Evolutionary conservation across 2,888 invertebrate species (phyloP), one percentile per base, ranked within the genome.

Genomic region (Empis stercorea): DNA sequence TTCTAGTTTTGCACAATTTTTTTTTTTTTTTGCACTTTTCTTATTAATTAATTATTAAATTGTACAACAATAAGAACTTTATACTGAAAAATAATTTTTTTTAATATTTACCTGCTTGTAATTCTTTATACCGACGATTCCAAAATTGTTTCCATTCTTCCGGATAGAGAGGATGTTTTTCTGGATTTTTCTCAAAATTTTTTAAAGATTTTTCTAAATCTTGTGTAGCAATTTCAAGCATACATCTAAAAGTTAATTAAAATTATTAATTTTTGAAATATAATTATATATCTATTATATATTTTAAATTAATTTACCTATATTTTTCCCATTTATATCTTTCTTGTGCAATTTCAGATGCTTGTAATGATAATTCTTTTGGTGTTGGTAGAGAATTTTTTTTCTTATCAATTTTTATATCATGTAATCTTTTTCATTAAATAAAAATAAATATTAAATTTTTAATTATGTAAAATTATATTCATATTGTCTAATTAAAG

Each of bases 91-190:
- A 20, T 20, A 20, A 20, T 5, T 27, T 27, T 20, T 20, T 20
- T 27, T 4, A 5, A 46, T 30, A 34, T 57, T 58, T 48, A 71
- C 77, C 72, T n/a, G 74, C 68, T 62, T 85, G 84, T 45, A 87
- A 69, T 65, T 87, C 86, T 62, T 84, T 85, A 62, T 85, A 87
- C 2, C 87, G 78, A 10, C 76, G 73, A 63, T 87, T 87, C 89
- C 89, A 91, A 64, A 88, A 89, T 61, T 80, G 81, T 61, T 88
- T 88, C 91, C 91, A 91, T 62, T 91, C 91, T 42, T 87, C 86
- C 0, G 86, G 84, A 63, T 91, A 91, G 4, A 83, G 75, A 0
- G 89, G 89, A 68, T 91, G 89, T 55, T 87, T 88, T 61, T 91
- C 89, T 0, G 91, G 91, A 60, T 86, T 84, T 60, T 84, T 83